phyloP scores from a whole-genome alignment of 2,888 invertebrate genomes.

The Brachyptera putata region DNA sequence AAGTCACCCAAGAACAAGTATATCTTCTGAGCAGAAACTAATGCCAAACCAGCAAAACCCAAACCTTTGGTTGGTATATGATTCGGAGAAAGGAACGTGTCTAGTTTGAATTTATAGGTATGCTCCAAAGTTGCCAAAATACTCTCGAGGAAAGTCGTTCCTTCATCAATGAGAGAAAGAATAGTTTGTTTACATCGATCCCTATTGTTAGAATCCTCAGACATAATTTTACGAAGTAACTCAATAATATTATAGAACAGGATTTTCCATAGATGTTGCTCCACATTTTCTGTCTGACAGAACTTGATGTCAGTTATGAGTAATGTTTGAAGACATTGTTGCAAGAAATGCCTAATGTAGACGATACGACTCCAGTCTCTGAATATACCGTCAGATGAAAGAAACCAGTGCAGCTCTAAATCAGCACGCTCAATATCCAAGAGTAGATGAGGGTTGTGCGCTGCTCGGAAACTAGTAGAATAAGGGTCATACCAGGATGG shows the following conservation, averaged over 20 bases:
- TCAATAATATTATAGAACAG: slow-evolving; percentile 86
- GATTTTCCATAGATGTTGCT: slow-evolving; percentile 88
- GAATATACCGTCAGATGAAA: slow-evolving; percentile 56
- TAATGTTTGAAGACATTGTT: slow-evolving; percentile 62
- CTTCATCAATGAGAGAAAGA: slow-evolving; percentile 72
- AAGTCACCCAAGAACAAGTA: slow-evolving; percentile 89
- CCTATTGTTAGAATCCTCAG: slow-evolving; percentile 57
- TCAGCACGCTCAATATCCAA: slow-evolving; percentile 65
- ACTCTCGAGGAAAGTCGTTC: slow-evolving; percentile 70
- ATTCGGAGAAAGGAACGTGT: slow-evolving; percentile 43
- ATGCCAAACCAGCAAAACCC: slow-evolving; percentile 66
- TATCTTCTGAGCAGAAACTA: slow-evolving; percentile 82
- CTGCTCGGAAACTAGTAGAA: slow-evolving; percentile 53
- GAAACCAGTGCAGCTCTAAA: slow-evolving; percentile 60
- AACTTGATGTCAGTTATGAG: slow-evolving; percentile 78
- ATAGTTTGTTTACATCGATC: slow-evolving; percentile 61
- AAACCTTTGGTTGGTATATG: slow-evolving; percentile 59
- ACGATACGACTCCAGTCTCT: slow-evolving; percentile 63
- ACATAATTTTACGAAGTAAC: slow-evolving; percentile 65
- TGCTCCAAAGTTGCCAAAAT: slow-evolving; percentile 69
- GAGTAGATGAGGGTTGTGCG: slow-evolving; percentile 58
- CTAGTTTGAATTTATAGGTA: slow-evolving; percentile 67
- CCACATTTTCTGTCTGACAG: slow-evolving; percentile 80
- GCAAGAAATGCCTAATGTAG: slow-evolving; percentile 58
- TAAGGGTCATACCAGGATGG: slow-evolving; percentile 57